phyloP scores from a whole-genome alignment of 2,113 vertebrate genomes.

The Brachypodius melanocephalos region DNA sequence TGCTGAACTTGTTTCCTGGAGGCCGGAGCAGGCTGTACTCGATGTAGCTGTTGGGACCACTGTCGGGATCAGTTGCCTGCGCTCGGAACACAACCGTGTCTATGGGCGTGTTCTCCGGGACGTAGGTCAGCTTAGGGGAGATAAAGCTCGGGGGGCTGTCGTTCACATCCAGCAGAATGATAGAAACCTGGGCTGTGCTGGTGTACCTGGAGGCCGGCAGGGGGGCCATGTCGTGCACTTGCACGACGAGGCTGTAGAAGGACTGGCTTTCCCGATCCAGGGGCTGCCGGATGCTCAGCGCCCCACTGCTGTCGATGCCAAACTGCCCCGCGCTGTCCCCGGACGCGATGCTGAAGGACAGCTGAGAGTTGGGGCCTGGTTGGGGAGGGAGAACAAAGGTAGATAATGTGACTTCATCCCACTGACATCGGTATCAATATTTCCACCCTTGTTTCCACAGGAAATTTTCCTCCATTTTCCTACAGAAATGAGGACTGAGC shows the following conservation, averaged over 20 bases:
- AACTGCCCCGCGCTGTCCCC: constrained; percentile 89
- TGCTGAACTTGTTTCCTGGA: constrained; percentile 82
- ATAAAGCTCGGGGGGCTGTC: constrained; percentile 88
- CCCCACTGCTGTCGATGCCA: constrained; percentile 73
- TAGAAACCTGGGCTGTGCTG: constrained; percentile 90
- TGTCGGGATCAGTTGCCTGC: constrained; percentile 86
- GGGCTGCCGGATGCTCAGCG: constrained; percentile 77
- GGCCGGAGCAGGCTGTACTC: constrained; percentile 86
- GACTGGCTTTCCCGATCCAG: constrained; percentile 92
- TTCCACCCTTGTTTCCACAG: neutral
- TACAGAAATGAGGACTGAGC: neutral
- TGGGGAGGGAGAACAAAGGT: neutral
- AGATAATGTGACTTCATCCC: neutral
- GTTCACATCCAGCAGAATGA: constrained; percentile 93
- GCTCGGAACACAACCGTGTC: constrained; percentile 89
- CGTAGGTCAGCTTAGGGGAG: constrained; percentile 86
- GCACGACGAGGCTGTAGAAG: constrained; percentile 91
- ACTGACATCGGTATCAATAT: neutral
- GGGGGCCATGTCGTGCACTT: constrained; percentile 84
- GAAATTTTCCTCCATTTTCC: neutral
- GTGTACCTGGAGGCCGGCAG: constrained; percentile 79
- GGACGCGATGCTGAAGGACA: constrained; percentile 85
- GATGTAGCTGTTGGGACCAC: constrained; percentile 94
- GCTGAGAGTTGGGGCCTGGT: constrained; percentile 84
- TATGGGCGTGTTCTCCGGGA: constrained; percentile 90